Conservation (phyloP, 1,140 invertebrate genomes). For the Zaprionus nigranus region DNA sequence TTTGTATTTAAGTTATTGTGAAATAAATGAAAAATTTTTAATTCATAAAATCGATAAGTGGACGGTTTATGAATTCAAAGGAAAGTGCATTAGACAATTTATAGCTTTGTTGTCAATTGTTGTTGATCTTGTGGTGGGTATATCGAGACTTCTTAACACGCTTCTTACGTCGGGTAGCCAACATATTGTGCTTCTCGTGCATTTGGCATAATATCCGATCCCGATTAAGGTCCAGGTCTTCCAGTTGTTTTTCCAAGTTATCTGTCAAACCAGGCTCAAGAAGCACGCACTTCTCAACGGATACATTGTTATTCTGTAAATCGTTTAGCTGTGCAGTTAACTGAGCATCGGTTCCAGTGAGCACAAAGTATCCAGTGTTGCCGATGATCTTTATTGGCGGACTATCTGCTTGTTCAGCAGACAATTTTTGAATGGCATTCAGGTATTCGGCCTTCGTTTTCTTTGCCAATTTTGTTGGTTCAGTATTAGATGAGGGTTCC, state of each 20-base stretch:
- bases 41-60: neutral
- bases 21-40: neutral
- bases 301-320: conserved; percentile 20
- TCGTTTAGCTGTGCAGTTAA: conserved; percentile 31
- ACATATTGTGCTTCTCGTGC: conserved; percentile 27
- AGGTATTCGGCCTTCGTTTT: neutral
- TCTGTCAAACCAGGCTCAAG: conserved; percentile 24
- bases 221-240: conserved; percentile 18
- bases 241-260: conserved; percentile 45
- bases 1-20: neutral
- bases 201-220: conserved; percentile 37
- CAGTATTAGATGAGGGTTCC: neutral
- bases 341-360: conserved; percentile 48
- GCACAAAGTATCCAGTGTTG: conserved; percentile 45
- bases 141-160: neutral
- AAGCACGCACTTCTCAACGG: neutral
- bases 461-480: neutral
- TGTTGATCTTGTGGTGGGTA: neutral
- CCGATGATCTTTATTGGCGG: conserved; percentile 31
- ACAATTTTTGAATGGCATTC: conserved; percentile 7
- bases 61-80: neutral
- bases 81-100: neutral
- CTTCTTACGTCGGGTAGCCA: neutral
- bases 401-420: neutral
- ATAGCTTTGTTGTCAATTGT: neutral